Base-by-base conservation (phyloP, 1,140 invertebrate species). In the Samia ricini region DNA sequence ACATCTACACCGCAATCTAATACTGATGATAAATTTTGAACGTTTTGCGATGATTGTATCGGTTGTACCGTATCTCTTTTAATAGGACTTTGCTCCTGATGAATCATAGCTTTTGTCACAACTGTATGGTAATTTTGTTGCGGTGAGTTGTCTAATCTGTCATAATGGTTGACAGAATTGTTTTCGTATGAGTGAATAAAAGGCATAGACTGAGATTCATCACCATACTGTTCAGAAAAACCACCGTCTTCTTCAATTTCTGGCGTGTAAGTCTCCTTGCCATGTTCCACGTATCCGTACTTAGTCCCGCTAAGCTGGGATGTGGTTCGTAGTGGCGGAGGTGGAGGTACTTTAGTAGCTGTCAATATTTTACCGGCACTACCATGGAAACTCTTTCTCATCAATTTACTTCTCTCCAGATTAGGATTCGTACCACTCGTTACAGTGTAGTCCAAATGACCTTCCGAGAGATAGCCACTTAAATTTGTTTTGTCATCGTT, bases 321-420 rank as follows among this genome's bases (percentile, higher is more conserved):
- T 91, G 95, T 96, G 74, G 95, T 97, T 61, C 96, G 92, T 76
- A 97, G 91, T 54, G 96, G 96, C 51, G 96, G 96, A 12, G 96
- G 96, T 66, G 95, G 96, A 12, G 96, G 95, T 18, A 97, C 96
- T 91, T 97, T 97, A 23, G 95, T 94, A 58, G 94, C 94, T 23
- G 95, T 95, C 61, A 97, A 82, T 68, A 94, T 93, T 85, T 96
- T 96, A 0, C 95, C 93, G 5, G 94, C 94, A 76, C 95, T 97
- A 23, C 95, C 95, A 81, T 97, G 95, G 81, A 97, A 96, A 85
- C 95, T 97, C 75, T 97, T 97, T 73, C 96, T 93, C 96, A 97
- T 97, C 51, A 97, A 88, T 77, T 95, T 96, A 89, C 95, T 97
- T 69, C 95, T 92, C 81, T 97, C 95, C 21, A 97, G 91, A 76